Evolutionary conservation across 2,888 invertebrate species (phyloP), one percentile per base, ranked within the genome.

Genomic region (Byasa hedistus): DNA sequence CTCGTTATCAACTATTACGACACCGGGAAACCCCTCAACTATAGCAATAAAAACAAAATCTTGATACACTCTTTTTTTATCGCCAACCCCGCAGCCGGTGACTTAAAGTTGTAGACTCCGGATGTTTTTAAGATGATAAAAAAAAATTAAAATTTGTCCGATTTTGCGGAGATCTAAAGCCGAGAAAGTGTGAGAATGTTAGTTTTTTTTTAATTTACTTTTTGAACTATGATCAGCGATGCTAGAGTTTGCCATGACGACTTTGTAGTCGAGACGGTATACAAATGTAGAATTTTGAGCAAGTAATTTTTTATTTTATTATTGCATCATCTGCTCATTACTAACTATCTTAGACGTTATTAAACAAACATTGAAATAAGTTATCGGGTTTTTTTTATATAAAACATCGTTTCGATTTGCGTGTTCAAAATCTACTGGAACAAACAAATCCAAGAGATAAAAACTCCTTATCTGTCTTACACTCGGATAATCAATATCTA

Each of bases 21-120:
- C 74, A 76, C 68, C 57, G 78, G 79, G 75, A 78, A 76, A 73
- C 70, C 79, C 79, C 72, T 68, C 57, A 59, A 57, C 66, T 68
- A 68, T 65, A 63, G 61, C 61, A 63, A 62, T 64, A 69, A 68
- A 68, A 71, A 69, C 70, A 71, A 73, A 71, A 74, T 74, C 69
- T 70, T 48, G 19, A 48, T 48, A 71, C 68, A 66, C 66, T 66
- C 72, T 70, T 69, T 71, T n/a, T 66, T 67, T 57, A 67, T 57
- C 56, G 74, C 73, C 76, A 79, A 17, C 56, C 12, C 36, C 55
- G 23, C 60, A 56, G 44, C 24, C 52, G 36, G 19, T 55, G 55
- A 44, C 1, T 19, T 22, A 55, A 55, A 7, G 44, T 19, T 57
- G 21, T 56, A 15, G 1, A 22, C 17, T 10, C 12, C n/a, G 55